These are phyloP conservation scores for Sweltsa coloradensis DNA, from an alignment of 1,140 invertebrate species.

Conservation along the genomic window DNA sequence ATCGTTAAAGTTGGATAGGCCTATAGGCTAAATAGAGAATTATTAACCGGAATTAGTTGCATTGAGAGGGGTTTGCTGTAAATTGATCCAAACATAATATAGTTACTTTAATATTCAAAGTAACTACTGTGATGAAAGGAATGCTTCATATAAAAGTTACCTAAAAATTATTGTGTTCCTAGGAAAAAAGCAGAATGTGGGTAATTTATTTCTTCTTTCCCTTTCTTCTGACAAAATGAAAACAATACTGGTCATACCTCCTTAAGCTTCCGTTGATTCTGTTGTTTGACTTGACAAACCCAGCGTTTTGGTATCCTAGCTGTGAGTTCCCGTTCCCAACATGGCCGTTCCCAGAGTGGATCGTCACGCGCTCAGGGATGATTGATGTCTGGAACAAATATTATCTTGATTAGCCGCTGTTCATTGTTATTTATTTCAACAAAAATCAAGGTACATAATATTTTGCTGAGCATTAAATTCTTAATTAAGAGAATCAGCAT, in stretches of 20 bases:
- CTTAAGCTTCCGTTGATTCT: no score
- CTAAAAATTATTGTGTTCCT: background rate
- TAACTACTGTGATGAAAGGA: background rate
- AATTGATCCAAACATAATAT: no score
- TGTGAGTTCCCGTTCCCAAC: background rate
- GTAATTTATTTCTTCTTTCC: background rate
- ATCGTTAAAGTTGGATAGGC: no score
- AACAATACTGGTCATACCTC: background rate
- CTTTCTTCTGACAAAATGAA: background rate
- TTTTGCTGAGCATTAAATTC: no score
- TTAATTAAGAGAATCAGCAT: no score
- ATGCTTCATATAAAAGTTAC: background rate
- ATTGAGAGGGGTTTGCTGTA: no score
- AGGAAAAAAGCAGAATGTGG: background rate
- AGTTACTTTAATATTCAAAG: background rate
- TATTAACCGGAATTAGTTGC: no score
- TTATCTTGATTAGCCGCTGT: no score
- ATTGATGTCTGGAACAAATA: background rate
- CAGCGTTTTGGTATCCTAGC: constrained; percentile 2
- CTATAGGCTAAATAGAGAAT: no score
- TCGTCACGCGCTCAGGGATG: background rate
- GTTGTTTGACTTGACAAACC: background rate
- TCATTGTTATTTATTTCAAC: no score
- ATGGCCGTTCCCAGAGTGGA: background rate
- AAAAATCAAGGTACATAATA: no score